A percentile compares a stretch with the other conserved stretches of the same genome.
Evolutionary conservation across 2,888 invertebrate genomes (phyloP).

Genomic region (Pseudococcus longispinus): DNA sequence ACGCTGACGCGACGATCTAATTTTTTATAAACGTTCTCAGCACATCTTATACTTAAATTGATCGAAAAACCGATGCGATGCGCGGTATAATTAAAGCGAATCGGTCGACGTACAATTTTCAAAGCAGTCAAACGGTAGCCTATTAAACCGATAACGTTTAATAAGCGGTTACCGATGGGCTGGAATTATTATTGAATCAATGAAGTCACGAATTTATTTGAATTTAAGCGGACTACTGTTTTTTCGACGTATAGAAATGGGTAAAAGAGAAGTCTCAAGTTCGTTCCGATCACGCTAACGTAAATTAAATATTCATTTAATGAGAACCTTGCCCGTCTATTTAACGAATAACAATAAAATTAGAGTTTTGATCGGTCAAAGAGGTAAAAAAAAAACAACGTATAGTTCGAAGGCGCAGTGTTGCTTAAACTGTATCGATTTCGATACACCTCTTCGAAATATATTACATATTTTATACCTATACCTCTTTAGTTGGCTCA

Average conservation of each 20-base stretch:
- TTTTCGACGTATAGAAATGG: constrained; percentile 6
- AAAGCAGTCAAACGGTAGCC: constrained; percentile 15
- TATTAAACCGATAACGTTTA: constrained; percentile 47
- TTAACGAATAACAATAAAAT: constrained; percentile 31
- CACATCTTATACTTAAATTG: not conserved
- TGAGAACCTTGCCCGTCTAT: constrained; percentile 3
- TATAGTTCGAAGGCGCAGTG: not conserved
- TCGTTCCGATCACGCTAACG: constrained; percentile 39
- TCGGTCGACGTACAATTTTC: not conserved
- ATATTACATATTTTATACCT: not conserved
- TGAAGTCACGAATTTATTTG: constrained; percentile 54
- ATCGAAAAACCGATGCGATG: not conserved
- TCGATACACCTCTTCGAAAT: not conserved
- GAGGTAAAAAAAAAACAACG: not conserved
- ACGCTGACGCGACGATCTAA: not conserved
- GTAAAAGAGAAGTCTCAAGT: constrained; percentile 22
- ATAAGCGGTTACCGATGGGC: constrained; percentile 46
- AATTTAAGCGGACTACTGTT: constrained; percentile 41
- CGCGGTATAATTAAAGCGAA: not conserved
- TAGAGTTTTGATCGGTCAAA: constrained; percentile 6
- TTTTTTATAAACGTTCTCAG: not conserved
- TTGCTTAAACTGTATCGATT: constrained; percentile 16
- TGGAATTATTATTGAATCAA: constrained; percentile 52
- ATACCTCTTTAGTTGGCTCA: not conserved
- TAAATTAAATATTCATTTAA: constrained; percentile 42